Conservation (phyloP, 2,888 invertebrate species). For the Balanococcus diminutus region DNA sequence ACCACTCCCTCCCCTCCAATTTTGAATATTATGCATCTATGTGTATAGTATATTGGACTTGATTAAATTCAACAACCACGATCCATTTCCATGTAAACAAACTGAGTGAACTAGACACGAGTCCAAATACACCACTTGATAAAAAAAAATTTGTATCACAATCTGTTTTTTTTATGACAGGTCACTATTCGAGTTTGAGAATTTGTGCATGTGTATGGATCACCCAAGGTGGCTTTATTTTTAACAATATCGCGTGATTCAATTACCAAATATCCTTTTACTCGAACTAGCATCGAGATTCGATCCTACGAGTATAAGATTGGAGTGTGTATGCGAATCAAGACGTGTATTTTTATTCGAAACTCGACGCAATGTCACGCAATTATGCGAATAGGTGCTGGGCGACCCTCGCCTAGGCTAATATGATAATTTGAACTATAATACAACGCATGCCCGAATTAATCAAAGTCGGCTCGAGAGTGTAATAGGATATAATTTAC, state of each 20-base stretch:
- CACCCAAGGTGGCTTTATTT: neutral
- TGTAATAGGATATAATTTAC: neutral
- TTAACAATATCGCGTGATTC: neutral
- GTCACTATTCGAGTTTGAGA: too few species aligned
- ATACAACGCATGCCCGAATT: neutral
- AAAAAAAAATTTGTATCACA: too few species aligned
- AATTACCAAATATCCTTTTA: slow-evolving; percentile 10
- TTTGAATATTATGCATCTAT: too few species aligned
- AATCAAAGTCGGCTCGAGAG: neutral
- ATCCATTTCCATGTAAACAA: too few species aligned
- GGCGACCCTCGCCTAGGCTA: neutral
- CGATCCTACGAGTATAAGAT: too few species aligned
- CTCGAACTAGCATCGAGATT: neutral
- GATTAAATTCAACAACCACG: too few species aligned
- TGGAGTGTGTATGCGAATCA: neutral
- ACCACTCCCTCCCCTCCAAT: too few species aligned
- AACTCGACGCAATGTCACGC: neutral
- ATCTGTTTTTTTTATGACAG: too few species aligned
- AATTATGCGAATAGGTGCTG: neutral
- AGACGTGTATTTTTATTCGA: neutral
- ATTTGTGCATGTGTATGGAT: too few species aligned
- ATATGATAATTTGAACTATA: neutral
- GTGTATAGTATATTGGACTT: too few species aligned
- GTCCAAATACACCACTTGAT: too few species aligned
- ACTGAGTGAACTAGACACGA: too few species aligned